phyloP scores from a whole-genome alignment of 1,140 invertebrate genomes.

The Drosophila nikananu region DNA sequence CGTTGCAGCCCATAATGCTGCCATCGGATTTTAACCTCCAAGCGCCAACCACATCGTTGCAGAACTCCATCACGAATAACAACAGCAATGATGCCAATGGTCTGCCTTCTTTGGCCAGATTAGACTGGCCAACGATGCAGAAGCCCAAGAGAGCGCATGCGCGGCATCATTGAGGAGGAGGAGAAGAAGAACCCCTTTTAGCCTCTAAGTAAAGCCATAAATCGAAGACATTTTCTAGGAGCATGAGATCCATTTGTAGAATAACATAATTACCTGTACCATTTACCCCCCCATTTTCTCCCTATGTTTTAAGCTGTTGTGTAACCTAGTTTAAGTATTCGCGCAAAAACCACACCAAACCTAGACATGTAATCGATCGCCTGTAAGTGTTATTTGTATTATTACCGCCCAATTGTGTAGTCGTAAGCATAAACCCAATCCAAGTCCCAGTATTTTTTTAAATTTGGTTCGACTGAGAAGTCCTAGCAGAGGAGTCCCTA shows the following conservation, averaged over 20 bases:
- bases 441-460: slow-evolving; percentile 48
- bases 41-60: slow-evolving; percentile 46
- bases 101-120: slow-evolving; percentile 43
- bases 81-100: slow-evolving; percentile 27
- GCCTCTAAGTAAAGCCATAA: slow-evolving; percentile 39
- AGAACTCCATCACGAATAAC: slow-evolving; percentile 30
- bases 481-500: slow-evolving; percentile 20
- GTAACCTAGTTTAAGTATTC: slow-evolving; percentile 40
- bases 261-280: slow-evolving; percentile 33
- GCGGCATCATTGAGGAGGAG: slow-evolving; percentile 37
- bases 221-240: slow-evolving; percentile 40
- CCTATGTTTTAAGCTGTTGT: slow-evolving; percentile 49
- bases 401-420: slow-evolving; percentile 44
- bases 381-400: slow-evolving; percentile 62
- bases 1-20: slow-evolving; percentile 62
- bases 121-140: slow-evolving; percentile 52
- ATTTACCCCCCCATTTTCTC: slow-evolving; percentile 12
- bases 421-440: slow-evolving; percentile 41
- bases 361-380: slow-evolving; percentile 45
- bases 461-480: slow-evolving; percentile 18
- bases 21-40: slow-evolving; percentile 62
- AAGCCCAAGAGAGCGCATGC: slow-evolving; percentile 51
- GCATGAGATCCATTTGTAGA: slow-evolving; percentile 33
- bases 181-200: too few species aligned
- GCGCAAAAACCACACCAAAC: slow-evolving; percentile 37